These are phyloP conservation scores for Pararge aegeria DNA, from an alignment of 1,140 invertebrate genomes.

Conservation along the genomic window DNA sequence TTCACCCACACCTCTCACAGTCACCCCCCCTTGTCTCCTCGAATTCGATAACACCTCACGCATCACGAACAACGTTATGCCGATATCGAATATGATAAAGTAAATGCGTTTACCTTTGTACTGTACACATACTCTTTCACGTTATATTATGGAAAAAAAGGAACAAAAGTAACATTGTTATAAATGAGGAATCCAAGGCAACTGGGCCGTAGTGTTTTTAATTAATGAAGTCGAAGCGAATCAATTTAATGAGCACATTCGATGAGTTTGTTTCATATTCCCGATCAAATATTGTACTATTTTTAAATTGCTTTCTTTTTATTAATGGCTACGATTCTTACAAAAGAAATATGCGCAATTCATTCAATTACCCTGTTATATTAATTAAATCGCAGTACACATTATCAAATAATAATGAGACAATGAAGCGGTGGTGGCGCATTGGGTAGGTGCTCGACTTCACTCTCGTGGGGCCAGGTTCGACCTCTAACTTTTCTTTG, in stretches of 20 bases:
- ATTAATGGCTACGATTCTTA: no score
- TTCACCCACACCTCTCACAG: conserved; percentile 31
- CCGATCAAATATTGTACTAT: no score
- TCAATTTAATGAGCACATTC: conserved; percentile 37
- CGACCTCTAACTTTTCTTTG: no score
- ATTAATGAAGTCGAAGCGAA: conserved; percentile 40
- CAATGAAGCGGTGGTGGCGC: no score
- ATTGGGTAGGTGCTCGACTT: no score
- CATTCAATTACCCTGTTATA: no score
- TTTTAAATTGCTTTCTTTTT: no score
- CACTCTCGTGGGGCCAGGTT: no score
- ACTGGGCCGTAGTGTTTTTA: conserved; percentile 46
- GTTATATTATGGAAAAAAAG: background rate
- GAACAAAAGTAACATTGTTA: background rate
- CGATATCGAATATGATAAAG: conserved; percentile 3
- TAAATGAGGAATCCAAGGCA: conserved; percentile 1
- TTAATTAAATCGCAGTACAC: no score
- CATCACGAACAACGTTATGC: conserved; percentile 13
- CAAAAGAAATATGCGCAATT: no score
- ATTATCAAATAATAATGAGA: no score
- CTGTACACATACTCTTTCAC: no score
- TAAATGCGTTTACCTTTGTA: conserved; percentile 2
- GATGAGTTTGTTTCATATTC: background rate
- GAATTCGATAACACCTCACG: conserved; percentile 34
- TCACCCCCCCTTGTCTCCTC: conserved; percentile 33